phyloP scores from a whole-genome alignment of 2,113 vertebrate genomes.

The Oplegnathus fasciatus region DNA sequence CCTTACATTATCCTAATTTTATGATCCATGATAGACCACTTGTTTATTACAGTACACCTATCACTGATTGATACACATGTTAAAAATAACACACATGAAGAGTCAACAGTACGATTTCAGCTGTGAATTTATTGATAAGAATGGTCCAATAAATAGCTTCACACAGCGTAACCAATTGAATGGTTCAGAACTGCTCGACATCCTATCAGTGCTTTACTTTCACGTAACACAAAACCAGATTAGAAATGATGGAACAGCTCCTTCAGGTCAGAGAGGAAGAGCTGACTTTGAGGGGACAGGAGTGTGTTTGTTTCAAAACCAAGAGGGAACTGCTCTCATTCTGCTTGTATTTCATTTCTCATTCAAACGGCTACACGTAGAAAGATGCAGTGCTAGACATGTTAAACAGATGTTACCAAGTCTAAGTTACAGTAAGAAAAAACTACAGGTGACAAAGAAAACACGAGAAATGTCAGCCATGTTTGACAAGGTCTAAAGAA shows the following conservation, averaged over 20 bases:
- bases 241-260: slow-evolving; percentile 12
- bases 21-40: neutral
- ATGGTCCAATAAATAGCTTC: slow-evolving; percentile 86
- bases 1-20: neutral
- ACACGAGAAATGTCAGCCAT: slow-evolving; percentile 19
- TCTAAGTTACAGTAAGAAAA: slow-evolving; percentile 34
- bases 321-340: slow-evolving; percentile 8
- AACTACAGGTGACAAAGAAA: neutral
- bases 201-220: slow-evolving; percentile 77
- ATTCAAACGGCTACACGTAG: neutral
- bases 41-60: neutral
- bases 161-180: slow-evolving; percentile 57
- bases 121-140: slow-evolving; percentile 81
- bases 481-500: slow-evolving; percentile 11
- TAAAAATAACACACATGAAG: neutral
- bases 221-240: slow-evolving; percentile 24
- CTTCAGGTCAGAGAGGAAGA: slow-evolving; percentile 8
- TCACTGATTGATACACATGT: neutral
- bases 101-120: slow-evolving; percentile 41
- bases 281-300: slow-evolving; percentile 3
- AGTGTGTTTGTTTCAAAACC: slow-evolving; percentile 26
- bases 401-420: slow-evolving; percentile 15
- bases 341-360: slow-evolving; percentile 20
- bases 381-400: slow-evolving; percentile 31
- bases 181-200: slow-evolving; percentile 59